phyloP scores from a whole-genome alignment of 2,888 invertebrate genomes.

The Caenorhabditis sp. region DNA sequence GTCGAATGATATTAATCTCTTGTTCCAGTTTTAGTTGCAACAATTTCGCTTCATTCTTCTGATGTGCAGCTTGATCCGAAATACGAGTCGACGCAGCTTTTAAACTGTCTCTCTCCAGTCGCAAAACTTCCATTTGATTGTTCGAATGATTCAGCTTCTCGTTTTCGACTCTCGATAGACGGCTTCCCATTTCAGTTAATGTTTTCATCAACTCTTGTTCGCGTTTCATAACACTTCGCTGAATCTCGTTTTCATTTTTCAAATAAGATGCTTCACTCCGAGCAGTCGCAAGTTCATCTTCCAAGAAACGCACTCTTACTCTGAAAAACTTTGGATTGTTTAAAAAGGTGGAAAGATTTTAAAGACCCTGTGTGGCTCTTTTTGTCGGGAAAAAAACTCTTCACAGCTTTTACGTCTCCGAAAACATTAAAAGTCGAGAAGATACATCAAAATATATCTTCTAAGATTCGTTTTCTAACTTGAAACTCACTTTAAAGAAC shows the following conservation, averaged over 20 bases:
- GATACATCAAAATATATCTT: not conserved
- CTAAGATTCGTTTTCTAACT: not conserved
- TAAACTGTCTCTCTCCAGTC: slow-evolving; percentile 38
- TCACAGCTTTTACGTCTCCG: no score
- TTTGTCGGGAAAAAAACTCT: no score
- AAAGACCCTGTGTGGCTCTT: no score
- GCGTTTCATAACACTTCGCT: slow-evolving; percentile 15
- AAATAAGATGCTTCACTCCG: slow-evolving; percentile 10
- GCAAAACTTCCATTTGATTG: slow-evolving; percentile 37
- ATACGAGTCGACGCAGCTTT: slow-evolving; percentile 32
- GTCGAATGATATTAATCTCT: slow-evolving; percentile 22
- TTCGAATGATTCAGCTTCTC: slow-evolving; percentile 25
- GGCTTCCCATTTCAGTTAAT: slow-evolving; percentile 36
- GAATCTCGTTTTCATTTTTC: slow-evolving; percentile 7
- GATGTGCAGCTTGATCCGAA: slow-evolving; percentile 33
- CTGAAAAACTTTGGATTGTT: no score
- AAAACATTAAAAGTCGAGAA: no score
- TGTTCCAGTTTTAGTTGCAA: slow-evolving; percentile 26
- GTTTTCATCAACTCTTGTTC: slow-evolving; percentile 43
- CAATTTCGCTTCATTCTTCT: slow-evolving; percentile 40
- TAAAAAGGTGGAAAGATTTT: no score
- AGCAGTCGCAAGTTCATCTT: slow-evolving; percentile 28
- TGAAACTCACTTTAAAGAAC: slow-evolving; percentile 12
- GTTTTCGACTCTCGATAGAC: slow-evolving; percentile 34
- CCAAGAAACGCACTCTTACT: slow-evolving; percentile 27